Evolutionary conservation across 2,113 vertebrate genomes (phyloP).

Genomic region (Rhea americana): DNA sequence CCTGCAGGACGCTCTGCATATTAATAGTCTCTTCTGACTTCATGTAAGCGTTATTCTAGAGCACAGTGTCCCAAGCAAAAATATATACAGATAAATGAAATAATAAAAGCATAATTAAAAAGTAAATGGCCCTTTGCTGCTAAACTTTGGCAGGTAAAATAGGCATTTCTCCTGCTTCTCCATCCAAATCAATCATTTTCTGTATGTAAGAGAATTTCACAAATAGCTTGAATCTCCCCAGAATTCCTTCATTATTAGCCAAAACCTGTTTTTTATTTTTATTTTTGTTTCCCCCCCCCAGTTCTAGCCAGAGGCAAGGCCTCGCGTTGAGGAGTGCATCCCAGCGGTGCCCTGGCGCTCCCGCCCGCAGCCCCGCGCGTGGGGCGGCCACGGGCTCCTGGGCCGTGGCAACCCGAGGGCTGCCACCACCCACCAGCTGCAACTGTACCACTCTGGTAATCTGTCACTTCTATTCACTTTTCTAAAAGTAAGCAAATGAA

Average conservation of each 20-base stretch:
- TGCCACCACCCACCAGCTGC: no score
- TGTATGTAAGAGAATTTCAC: background rate
- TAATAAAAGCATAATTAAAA: background rate
- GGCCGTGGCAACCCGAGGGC: no score
- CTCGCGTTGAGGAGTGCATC: background rate
- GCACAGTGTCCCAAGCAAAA: background rate
- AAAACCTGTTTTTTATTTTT: background rate
- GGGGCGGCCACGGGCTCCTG: no score
- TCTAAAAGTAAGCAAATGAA: constrained; percentile 13
- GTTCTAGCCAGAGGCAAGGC: background rate
- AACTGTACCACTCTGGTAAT: background rate
- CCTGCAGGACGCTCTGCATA: background rate
- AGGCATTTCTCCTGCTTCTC: background rate
- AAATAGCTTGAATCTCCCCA: background rate
- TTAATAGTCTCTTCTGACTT: background rate
- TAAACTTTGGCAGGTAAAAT: background rate
- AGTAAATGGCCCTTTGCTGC: background rate
- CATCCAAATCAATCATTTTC: background rate
- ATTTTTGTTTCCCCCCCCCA: no score
- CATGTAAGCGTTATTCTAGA: background rate
- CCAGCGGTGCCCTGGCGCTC: background rate
- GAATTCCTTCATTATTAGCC: background rate
- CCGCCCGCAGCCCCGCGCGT: no score
- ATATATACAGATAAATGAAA: background rate
- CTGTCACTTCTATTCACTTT: background rate